Percentiles rank a stretch among this genome's conserved stretches.
Conservation (phyloP, 2,797 vertebrate species). For the Heliangelus exortis region DNA sequence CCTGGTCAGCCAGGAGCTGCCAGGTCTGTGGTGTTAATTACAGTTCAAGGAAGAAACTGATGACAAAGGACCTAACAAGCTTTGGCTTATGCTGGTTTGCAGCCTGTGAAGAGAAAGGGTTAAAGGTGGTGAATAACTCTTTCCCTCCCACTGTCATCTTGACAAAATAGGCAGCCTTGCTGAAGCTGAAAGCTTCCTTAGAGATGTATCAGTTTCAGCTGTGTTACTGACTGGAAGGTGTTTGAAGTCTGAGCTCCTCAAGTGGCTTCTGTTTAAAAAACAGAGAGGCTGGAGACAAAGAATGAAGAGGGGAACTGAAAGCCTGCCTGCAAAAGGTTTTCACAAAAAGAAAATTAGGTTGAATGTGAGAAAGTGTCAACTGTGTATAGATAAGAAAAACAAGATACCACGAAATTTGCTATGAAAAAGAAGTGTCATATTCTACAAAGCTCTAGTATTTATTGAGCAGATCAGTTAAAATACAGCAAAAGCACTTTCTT, state of each 20-base stretch:
- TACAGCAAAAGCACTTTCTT: neutral
- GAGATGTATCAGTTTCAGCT: slow-evolving; percentile 25
- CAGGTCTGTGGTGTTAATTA: neutral
- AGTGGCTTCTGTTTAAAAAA: neutral
- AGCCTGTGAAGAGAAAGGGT: neutral
- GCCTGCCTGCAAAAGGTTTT: neutral
- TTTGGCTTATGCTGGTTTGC: neutral
- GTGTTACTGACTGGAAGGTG: neutral
- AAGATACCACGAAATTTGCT: neutral
- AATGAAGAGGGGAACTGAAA: neutral
- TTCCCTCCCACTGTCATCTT: neutral
- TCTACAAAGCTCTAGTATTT: neutral
- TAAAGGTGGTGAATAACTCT: neutral
- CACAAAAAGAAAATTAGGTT: neutral
- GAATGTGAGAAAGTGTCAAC: neutral
- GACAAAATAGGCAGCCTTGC: neutral
- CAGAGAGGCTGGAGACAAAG: neutral
- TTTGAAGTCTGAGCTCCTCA: neutral
- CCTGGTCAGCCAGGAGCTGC: neutral
- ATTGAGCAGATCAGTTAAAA: neutral
- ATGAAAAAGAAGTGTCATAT: neutral
- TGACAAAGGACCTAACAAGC: neutral
- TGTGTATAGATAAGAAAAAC: neutral
- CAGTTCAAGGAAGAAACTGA: neutral
- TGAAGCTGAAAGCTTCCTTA: neutral